These are phyloP conservation scores for Thereva unica DNA, from an alignment of 2,888 invertebrate genomes.

Conservation along the genomic window DNA sequence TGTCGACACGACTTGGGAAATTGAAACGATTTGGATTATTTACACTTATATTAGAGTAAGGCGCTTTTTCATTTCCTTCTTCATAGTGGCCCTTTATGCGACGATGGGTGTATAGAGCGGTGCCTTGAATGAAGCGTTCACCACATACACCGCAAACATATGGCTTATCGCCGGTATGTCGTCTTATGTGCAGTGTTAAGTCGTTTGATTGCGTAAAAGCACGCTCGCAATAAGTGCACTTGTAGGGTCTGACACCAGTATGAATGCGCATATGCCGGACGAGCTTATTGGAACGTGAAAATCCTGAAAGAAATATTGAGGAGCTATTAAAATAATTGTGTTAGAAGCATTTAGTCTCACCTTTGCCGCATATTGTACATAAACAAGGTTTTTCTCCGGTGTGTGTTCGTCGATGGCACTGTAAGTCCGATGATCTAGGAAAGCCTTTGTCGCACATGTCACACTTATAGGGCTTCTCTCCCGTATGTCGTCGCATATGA, in stretches of 20 bases:
- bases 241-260: constrained; percentile 64
- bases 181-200: constrained; percentile 68
- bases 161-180: constrained; percentile 71
- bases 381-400: constrained; percentile 66
- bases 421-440: constrained; percentile 66
- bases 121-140: constrained; percentile 70
- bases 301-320: constrained; percentile 53
- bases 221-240: constrained; percentile 61
- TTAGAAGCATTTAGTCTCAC: constrained; percentile 21
- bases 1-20: constrained; percentile 36
- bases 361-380: constrained; percentile 50
- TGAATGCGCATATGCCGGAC: constrained; percentile 66
- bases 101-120: constrained; percentile 66
- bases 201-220: constrained; percentile 74
- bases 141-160: constrained; percentile 70
- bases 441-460: constrained; percentile 68
- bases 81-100: constrained; percentile 64
- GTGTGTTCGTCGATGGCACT: constrained; percentile 65
- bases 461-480: constrained; percentile 68
- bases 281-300: constrained; percentile 66
- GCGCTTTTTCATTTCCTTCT: constrained; percentile 43
- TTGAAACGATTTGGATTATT: constrained; percentile 38
- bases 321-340: neutral
- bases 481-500: constrained; percentile 70
- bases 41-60: constrained; percentile 37